These are phyloP conservation scores for Montipora efflorescens DNA, from an alignment of 64 coral and sea anemone genomes.

Conservation along the genomic window DNA sequence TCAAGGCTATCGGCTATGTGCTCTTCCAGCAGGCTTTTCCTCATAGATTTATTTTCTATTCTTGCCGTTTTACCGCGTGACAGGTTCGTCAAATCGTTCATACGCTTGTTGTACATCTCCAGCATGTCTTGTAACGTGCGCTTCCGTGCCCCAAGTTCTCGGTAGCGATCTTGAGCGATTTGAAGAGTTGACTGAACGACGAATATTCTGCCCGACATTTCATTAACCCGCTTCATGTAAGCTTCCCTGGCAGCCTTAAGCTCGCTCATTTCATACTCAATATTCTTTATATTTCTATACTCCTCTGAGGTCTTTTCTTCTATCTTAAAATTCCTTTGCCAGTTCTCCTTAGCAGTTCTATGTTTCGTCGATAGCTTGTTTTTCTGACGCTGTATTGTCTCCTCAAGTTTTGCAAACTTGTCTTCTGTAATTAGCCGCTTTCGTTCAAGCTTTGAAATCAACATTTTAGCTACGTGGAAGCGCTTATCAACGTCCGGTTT, in stretches of 20 bases:
- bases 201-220: slow-evolving; percentile 33
- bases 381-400: slow-evolving; percentile 56
- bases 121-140: slow-evolving; percentile 71
- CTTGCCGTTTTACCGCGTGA: slow-evolving; percentile 18
- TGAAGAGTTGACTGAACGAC: slow-evolving; percentile 56
- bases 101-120: slow-evolving; percentile 67
- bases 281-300: slow-evolving; percentile 69
- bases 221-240: slow-evolving; percentile 51
- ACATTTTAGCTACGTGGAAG: slow-evolving; percentile 51
- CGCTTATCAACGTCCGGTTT: slow-evolving; percentile 48
- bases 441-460: slow-evolving; percentile 48
- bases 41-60: slow-evolving; percentile 41
- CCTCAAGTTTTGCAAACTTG: slow-evolving; percentile 64
- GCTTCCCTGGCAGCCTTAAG: slow-evolving; percentile 70
- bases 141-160: slow-evolving; percentile 25
- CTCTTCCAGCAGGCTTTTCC: slow-evolving; percentile 67
- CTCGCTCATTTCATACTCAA: slow-evolving; percentile 84
- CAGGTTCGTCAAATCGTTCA: slow-evolving; percentile 37
- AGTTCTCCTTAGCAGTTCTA: slow-evolving; percentile 51
- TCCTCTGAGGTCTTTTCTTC: slow-evolving; percentile 58
- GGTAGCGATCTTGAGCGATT: slow-evolving; percentile 54
- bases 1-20: slow-evolving; percentile 56
- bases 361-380: slow-evolving; percentile 25
- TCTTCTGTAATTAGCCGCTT: slow-evolving; percentile 69
- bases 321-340: slow-evolving; percentile 36